Evolutionary conservation across 1,140 invertebrate genomes (phyloP), one percentile per base, ranked within the genome.

Genomic region (Neodiprion fabricii): DNA sequence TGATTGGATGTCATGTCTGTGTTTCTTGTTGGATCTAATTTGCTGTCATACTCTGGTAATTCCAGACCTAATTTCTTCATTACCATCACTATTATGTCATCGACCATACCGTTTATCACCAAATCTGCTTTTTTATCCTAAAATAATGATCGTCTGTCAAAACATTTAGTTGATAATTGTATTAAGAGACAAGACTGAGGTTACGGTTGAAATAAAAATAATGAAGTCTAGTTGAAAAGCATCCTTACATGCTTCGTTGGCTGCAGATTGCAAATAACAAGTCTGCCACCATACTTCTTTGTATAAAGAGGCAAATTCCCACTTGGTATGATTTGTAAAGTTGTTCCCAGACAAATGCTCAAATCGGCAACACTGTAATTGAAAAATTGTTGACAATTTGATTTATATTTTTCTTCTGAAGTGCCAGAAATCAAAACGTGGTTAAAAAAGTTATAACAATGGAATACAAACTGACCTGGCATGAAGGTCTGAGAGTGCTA

Each of bases 201-300:
- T 75, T 17, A 65, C 11, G 71, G 28, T 50, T 69, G 11, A 11
- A n/a, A 65, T 75, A 68, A 66, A 72, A 72, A 0, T 72, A 5
- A 72, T 11, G 5, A 21, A 50, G 40, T 72, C n/a, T 47, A 14
- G 0, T 72, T 5, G 17, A 21, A 21, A 21, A 14, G 47, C 1
- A 61, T 48, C 65, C 91, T 91, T 91, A 96, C 96, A 90, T 98
- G 95, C 92, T 99, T 99, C 17, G 98, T 99, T 61, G 95, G 93
- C 88, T 99, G 98, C 48, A 99, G 90, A 89, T 99, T 99, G 72
- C 98, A 95, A 81, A 99, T 97, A 8, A 97, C 96, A 68, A 99
- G 87, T 88, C 95, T 95, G 70, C 97, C 94, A 67, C 94, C 94
- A 85, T 95, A 95, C 85, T 96, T 96, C 80, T 97, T 95, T 40